A percentile compares a stretch with the other conserved stretches of the same genome.
These are phyloP conservation scores for Heterohyrax brucei DNA, from an alignment of 2,797 vertebrate species.

Conservation along the genomic window DNA sequence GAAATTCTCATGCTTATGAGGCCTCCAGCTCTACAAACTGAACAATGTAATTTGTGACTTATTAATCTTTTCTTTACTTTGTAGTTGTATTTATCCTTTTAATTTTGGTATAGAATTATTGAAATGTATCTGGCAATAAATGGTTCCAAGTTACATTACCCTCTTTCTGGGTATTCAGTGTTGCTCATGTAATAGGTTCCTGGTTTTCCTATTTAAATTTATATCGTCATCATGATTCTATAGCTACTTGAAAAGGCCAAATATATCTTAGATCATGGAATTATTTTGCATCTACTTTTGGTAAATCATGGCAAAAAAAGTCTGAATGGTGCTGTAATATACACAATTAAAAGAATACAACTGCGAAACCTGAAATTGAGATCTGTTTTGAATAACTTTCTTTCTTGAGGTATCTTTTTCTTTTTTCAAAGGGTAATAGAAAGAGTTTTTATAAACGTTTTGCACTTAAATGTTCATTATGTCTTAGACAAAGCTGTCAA, in stretches of 20 bases:
- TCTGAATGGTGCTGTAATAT: not conserved
- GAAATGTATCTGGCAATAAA: not conserved
- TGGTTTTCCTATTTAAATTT: not conserved
- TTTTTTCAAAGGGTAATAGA: not conserved
- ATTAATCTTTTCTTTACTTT: slow-evolving; percentile 35
- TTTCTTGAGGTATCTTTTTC: not conserved
- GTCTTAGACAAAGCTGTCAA: not conserved
- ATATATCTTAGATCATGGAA: not conserved
- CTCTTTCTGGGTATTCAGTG: not conserved
- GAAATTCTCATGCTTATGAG: not conserved
- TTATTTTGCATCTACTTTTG: slow-evolving; percentile 34
- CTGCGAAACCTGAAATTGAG: not conserved
- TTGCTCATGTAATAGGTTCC: not conserved
- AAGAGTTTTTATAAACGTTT: not conserved
- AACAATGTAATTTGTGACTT: not conserved
- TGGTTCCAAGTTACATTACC: not conserved
- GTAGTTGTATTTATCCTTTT: slow-evolving; percentile 43
- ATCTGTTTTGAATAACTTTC: slow-evolving; percentile 12
- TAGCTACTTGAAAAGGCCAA: not conserved
- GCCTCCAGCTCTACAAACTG: not conserved
- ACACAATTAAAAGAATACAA: not conserved
- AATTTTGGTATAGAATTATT: slow-evolving; percentile 51
- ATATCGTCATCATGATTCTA: not conserved
- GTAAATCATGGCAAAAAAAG: not conserved
- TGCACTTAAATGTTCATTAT: not conserved